Evolutionary conservation across 2,113 vertebrate genomes (phyloP), one percentile per base, ranked within the genome.

Genomic region (Python bivittatus): DNA sequence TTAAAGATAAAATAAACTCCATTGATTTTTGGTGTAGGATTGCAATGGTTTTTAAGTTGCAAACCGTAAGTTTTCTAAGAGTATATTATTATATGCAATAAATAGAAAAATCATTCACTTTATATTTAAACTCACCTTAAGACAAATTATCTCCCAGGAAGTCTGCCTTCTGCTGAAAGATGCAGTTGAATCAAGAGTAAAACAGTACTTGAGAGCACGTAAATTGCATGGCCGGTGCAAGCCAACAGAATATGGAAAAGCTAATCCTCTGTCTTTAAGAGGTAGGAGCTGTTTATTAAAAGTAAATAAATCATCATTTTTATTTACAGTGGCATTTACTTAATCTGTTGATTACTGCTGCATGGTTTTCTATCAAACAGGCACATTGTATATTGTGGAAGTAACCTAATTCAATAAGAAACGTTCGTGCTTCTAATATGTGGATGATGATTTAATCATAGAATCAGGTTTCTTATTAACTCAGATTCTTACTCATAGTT

Each of bases 171-270:
- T 99, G 93, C 97, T 99, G 33, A 98, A 97, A 96, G 98, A 98
- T 94, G 94, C 98, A 84, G 96, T 99, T 94, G 97, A 98, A 94
- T 97, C 97, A 86, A 98, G 98, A 95, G 98, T 99, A 85, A 98
- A 97, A 92, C 97, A 97, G 88, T 98, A 98, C 94, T 93, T 97
- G 60, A 98, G 98, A 96, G 92, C 93, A 3, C 97, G 54, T 92
- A 98, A 97, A 95, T 96, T 95, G 0, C 97, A 96, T 93, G 97
- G 93, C 23, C 97, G 96, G 0, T 92, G 95, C 91, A 98, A 98
- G 94, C 94, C 96, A 91, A 93, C 93, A 94, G 98, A 98, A 94
- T 96, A 96, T 61, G 94, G 96, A 68, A 94, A 98, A 93, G 97
- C 97, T 93, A 96, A 88, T 84, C 97, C 98, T 27, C 96, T 99